These are phyloP conservation scores for Drosophila sp. DNA, from an alignment of 1,140 invertebrate species.

Conservation along the genomic window DNA sequence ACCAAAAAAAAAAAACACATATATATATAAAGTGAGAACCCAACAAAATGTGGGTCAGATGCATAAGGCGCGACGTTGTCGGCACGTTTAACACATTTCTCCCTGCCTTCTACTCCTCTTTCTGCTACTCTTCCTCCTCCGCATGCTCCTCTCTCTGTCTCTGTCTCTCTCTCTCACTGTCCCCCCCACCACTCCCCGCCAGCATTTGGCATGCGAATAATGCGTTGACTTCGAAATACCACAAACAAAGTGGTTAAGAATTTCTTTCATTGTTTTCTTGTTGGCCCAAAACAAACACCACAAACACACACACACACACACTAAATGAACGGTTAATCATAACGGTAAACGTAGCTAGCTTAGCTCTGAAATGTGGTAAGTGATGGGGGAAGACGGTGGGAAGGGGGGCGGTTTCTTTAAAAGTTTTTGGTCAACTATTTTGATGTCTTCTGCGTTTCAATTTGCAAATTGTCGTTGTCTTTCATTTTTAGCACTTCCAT, in stretches of 20 bases:
- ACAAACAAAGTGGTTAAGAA: conserved; percentile 52
- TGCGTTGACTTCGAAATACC: conserved; percentile 21
- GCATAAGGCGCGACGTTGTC: conserved; percentile 76
- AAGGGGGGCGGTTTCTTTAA: not conserved
- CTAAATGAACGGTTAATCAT: conserved; percentile 52
- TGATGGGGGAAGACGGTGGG: not conserved
- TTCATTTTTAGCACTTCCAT: conserved; percentile 80
- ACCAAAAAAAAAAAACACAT: conserved; percentile 49
- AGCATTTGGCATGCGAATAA: conserved; percentile 60
- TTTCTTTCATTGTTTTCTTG: conserved; percentile 60
- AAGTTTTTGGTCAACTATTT: conserved; percentile 42
- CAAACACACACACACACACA: conserved; percentile 36
- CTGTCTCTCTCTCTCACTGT: too few species aligned
- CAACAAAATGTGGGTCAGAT: conserved; percentile 69
- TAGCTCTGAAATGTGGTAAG: conserved; percentile 1
- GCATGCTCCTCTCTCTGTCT: not conserved
- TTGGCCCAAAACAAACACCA: conserved; percentile 56
- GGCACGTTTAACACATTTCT: conserved; percentile 38
- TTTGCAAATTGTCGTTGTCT: conserved; percentile 62
- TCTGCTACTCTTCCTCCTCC: not conserved
- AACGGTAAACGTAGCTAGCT: conserved; percentile 58
- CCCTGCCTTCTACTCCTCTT: not conserved
- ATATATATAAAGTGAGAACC: not conserved
- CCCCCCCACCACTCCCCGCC: conserved; percentile 20
- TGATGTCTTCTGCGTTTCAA: conserved; percentile 23